phyloP scores from a whole-genome alignment of 2,888 invertebrate genomes.

The Leptogaster cylindrica region DNA sequence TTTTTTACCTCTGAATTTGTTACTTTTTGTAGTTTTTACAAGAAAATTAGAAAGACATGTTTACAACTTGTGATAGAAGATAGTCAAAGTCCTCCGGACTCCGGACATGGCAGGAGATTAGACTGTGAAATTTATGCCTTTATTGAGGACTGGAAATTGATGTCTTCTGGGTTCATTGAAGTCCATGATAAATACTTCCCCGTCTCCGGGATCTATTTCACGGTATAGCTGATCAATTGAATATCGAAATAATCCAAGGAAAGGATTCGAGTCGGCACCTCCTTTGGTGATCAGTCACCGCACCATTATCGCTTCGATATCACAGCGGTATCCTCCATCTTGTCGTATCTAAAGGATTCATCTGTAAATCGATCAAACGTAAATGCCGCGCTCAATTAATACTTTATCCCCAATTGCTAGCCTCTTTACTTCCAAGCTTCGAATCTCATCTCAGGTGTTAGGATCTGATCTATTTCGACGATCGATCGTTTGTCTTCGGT shows the following conservation, averaged over 20 bases:
- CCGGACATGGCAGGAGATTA: slow-evolving; percentile 20
- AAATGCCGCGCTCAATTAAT: slow-evolving; percentile 50
- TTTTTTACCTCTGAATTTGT: slow-evolving; percentile 9
- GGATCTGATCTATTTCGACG: slow-evolving; percentile 31
- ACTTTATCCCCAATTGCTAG: slow-evolving; percentile 44
- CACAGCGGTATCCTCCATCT: neutral
- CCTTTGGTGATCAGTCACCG: slow-evolving; percentile 8
- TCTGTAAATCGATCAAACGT: slow-evolving; percentile 48
- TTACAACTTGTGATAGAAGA: slow-evolving; percentile 35
- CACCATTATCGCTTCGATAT: neutral
- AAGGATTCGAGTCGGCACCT: slow-evolving; percentile 15
- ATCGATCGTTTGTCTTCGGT: slow-evolving; percentile 42
- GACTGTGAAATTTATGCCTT: slow-evolving; percentile 9
- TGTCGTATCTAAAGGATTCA: slow-evolving; percentile 14
- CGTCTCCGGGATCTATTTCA: neutral
- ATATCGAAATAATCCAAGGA: neutral
- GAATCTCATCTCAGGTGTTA: slow-evolving; percentile 28
- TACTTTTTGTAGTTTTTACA: slow-evolving; percentile 31
- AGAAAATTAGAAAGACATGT: slow-evolving; percentile 30
- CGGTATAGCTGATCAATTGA: neutral
- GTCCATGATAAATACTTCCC: no score
- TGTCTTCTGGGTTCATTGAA: no score
- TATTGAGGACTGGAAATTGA: slow-evolving; percentile 1
- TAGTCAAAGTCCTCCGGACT: slow-evolving; percentile 11
- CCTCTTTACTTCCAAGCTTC: neutral